phyloP scores from a whole-genome alignment of 2,888 invertebrate genomes.

The Notocelia uddmanniana region DNA sequence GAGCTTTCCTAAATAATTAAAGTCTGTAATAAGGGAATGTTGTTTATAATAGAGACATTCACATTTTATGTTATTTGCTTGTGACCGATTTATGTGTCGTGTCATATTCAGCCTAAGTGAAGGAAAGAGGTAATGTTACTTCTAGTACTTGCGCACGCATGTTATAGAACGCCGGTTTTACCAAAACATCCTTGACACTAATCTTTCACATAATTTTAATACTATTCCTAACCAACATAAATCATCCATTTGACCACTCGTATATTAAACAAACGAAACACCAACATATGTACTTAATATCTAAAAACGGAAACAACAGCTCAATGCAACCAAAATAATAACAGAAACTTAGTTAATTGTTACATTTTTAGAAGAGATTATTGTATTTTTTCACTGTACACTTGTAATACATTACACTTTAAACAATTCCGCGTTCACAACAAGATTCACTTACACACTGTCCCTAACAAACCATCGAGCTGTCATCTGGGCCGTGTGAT shows the following conservation, averaged over 20 bases:
- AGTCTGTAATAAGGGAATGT: too few relatives aligned
- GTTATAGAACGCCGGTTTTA: slow-evolving; percentile 27
- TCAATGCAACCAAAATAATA: slow-evolving; percentile 7
- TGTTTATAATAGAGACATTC: too few relatives aligned
- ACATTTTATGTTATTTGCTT: not conserved
- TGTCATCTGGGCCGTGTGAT: slow-evolving; percentile 70
- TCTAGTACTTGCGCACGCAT: slow-evolving; percentile 38
- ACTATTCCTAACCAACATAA: slow-evolving; percentile 13
- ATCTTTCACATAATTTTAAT: slow-evolving; percentile 20
- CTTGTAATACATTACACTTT: slow-evolving; percentile 29
- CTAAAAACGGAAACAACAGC: slow-evolving; percentile 6
- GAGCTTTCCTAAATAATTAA: too few relatives aligned
- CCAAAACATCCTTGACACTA: slow-evolving; percentile 45
- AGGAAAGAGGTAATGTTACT: not conserved
- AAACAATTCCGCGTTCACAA: slow-evolving; percentile 57
- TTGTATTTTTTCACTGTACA: slow-evolving; percentile 6
- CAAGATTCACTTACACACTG: slow-evolving; percentile 73
- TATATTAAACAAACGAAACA: slow-evolving; percentile 20
- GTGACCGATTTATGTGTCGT: not conserved
- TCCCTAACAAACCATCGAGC: slow-evolving; percentile 64
- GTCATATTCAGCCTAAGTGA: not conserved
- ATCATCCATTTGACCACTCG: slow-evolving; percentile 15
- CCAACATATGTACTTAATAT: not conserved
- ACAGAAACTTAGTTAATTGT: slow-evolving; percentile 9
- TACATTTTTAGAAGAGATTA: slow-evolving; percentile 6